A percentile compares a stretch with the other conserved stretches of the same genome.
Conservation (phyloP, 2,888 invertebrate genomes). For the Ormyrus thymus region DNA sequence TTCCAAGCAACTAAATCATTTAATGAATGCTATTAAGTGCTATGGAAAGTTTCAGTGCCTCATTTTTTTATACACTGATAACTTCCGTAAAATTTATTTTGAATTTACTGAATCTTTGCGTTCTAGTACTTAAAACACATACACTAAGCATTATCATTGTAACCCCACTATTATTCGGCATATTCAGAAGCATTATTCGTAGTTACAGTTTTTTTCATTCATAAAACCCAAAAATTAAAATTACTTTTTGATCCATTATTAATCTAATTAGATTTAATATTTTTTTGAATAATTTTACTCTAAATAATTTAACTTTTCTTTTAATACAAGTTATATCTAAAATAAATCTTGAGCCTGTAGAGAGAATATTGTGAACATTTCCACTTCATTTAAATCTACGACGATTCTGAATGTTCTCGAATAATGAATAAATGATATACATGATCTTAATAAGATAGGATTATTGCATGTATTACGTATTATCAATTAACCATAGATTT, state of each 20-base stretch:
- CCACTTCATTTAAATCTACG: slow-evolving; percentile 20
- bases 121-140: slow-evolving; percentile 52
- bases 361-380: slow-evolving; percentile 28
- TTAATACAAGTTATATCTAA: background rate
- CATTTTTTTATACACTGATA: slow-evolving; percentile 10
- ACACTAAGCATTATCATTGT: slow-evolving; percentile 60
- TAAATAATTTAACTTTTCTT: too few species aligned
- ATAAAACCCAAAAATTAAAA: background rate
- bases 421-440: slow-evolving; percentile 60
- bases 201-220: background rate
- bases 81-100: slow-evolving; percentile 34
- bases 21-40: slow-evolving; percentile 9
- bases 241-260: too few species aligned
- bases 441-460: slow-evolving; percentile 37
- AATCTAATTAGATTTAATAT: too few species aligned
- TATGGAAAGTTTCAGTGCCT: slow-evolving; percentile 18
- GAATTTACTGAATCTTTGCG: slow-evolving; percentile 26
- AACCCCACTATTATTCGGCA: slow-evolving; percentile 63
- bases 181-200: slow-evolving; percentile 63
- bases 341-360: background rate
- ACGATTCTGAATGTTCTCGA: slow-evolving; percentile 65
- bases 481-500: slow-evolving; percentile 49
- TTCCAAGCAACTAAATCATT: slow-evolving; percentile 18
- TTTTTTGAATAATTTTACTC: too few species aligned
- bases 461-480: slow-evolving; percentile 35